phyloP scores from a whole-genome alignment of 2,113 vertebrate genomes.

The Peucedramus taeniatus region DNA sequence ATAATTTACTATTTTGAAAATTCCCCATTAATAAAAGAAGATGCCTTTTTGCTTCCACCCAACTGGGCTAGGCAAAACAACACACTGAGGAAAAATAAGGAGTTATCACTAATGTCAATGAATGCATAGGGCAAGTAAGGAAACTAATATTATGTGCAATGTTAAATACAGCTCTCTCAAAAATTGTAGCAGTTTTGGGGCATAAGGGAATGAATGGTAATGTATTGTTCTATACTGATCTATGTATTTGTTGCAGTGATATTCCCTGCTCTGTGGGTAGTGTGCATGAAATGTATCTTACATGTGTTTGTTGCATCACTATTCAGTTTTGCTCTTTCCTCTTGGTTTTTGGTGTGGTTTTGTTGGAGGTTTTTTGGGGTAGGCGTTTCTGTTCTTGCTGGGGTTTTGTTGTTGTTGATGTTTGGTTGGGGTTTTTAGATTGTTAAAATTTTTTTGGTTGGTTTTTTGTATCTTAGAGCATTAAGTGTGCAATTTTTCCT shows the following conservation, averaged over 20 bases:
- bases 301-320: background rate
- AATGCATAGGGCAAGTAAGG: background rate
- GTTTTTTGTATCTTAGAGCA: background rate
- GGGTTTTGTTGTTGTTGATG: background rate
- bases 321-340: background rate
- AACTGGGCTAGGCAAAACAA: background rate
- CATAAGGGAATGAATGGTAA: background rate
- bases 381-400: background rate
- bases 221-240: background rate
- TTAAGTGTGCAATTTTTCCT: background rate
- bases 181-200: background rate
- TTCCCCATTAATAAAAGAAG: fast-evolving
- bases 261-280: background rate
- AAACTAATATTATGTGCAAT: background rate
- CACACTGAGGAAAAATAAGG: background rate
- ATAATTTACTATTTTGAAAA: background rate
- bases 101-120: background rate
- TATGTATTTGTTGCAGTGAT: background rate
- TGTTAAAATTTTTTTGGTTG: background rate
- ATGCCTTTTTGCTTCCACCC: background rate
- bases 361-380: background rate
- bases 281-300: background rate
- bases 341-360: background rate
- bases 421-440: background rate
- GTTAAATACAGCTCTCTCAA: background rate